Percentiles rank a stretch among this genome's conserved stretches.
Conservation (phyloP, 2,113 vertebrate species). For the Erythrocercus mccallii region DNA sequence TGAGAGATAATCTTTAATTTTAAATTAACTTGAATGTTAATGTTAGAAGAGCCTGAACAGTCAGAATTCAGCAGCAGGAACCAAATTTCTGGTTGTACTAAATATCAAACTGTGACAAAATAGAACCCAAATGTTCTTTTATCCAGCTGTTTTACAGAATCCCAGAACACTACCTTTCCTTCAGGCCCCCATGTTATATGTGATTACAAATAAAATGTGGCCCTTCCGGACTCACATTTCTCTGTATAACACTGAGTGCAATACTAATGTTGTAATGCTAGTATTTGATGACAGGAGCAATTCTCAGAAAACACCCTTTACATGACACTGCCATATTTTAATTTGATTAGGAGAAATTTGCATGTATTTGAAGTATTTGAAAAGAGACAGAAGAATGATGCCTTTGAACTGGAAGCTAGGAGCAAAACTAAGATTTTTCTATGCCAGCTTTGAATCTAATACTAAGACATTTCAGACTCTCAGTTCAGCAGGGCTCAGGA, state of each 20-base stretch:
- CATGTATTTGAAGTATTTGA: constrained; percentile 14
- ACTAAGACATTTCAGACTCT: not conserved
- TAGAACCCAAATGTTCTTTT: not conserved
- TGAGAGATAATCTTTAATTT: not conserved
- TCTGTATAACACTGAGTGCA: not conserved
- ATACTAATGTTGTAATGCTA: not conserved
- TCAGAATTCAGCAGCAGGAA: not conserved
- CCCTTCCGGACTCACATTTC: not conserved
- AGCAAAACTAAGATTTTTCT: constrained; percentile 27
- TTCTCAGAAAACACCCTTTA: not conserved
- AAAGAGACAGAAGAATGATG: not conserved
- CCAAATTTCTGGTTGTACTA: not conserved
- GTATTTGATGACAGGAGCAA: constrained; percentile 6
- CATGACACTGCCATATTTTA: not conserved
- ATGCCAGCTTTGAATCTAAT: constrained; percentile 3
- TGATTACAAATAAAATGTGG: not conserved
- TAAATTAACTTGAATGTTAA: not conserved
- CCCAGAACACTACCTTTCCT: not conserved
- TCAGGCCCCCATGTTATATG: not conserved
- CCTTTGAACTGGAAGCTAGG: constrained; percentile 31
- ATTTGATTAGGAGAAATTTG: constrained; percentile 18
- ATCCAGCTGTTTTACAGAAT: not conserved
- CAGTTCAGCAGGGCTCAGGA: not conserved
- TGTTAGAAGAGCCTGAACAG: not conserved
- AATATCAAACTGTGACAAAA: not conserved